Evolutionary conservation across 64 coral and sea anemone species (phyloP).

Genomic region (Astreopora myriophthalma): DNA sequence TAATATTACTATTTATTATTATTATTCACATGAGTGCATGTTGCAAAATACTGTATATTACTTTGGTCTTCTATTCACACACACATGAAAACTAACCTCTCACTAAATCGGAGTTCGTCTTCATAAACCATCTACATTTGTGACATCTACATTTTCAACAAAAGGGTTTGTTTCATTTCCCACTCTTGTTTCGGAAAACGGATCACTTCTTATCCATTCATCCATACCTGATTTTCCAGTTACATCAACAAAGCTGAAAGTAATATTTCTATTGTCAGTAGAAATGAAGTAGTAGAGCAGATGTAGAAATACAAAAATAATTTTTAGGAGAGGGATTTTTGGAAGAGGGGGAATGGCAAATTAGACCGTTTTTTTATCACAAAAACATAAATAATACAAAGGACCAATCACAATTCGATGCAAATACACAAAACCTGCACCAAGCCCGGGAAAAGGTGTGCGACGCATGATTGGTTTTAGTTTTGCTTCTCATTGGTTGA

Average conservation of each 20-base stretch:
- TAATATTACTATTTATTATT: not conserved
- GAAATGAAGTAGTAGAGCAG: not conserved
- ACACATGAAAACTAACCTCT: not conserved
- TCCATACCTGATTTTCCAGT: not conserved
- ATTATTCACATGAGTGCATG: not conserved
- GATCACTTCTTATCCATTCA: not conserved
- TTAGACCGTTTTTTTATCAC: no score
- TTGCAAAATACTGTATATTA: not conserved
- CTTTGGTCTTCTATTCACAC: no score
- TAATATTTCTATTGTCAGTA: not conserved
- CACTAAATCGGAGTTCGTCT: not conserved
- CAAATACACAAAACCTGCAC: no score
- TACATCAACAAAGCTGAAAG: not conserved
- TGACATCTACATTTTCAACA: no score
- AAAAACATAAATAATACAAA: no score
- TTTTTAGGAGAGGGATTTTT: not conserved
- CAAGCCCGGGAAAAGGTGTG: no score
- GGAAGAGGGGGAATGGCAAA: not conserved
- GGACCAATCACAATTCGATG: no score
- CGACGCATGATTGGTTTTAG: no score
- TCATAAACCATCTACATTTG: no score
- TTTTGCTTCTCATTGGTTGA: no score
- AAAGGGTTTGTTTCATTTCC: no score
- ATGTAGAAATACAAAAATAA: not conserved
- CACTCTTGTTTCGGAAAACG: not conserved